Conservation (phyloP, 2,113 vertebrate species). For the Cygnus atratus region DNA sequence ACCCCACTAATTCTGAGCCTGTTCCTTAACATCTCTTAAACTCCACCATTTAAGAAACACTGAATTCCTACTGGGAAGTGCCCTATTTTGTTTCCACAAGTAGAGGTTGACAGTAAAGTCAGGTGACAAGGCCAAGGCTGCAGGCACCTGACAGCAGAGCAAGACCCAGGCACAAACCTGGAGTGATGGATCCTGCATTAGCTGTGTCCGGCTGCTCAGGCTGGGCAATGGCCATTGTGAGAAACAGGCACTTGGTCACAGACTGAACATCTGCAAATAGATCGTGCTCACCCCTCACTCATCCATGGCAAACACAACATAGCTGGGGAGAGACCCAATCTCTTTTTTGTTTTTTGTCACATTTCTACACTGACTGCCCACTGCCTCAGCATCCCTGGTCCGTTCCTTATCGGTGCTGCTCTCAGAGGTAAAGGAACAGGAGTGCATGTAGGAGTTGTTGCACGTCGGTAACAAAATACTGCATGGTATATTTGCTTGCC, state of each 20-base stretch:
- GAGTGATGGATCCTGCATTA: not conserved
- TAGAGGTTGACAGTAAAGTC: not conserved
- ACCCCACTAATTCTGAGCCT: not conserved
- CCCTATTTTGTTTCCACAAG: not conserved
- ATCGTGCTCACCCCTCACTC: not conserved
- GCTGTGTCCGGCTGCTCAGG: not conserved
- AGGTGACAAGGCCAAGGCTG: not conserved
- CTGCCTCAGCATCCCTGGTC: not conserved
- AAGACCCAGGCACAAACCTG: not conserved
- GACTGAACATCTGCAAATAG: not conserved
- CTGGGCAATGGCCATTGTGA: rapidly evolving
- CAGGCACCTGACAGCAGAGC: not conserved
- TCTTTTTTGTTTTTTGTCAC: not conserved
- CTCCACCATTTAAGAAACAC: not conserved
- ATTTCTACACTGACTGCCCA: not conserved
- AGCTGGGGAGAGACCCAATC: not conserved
- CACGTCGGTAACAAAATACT: not conserved
- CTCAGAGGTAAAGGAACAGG: not conserved
- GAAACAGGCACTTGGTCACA: not conserved
- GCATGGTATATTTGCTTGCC: not conserved
- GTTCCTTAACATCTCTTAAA: not conserved
- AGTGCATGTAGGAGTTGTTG: not conserved
- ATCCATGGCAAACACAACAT: not conserved
- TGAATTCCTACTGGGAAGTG: not conserved
- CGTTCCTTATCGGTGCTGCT: not conserved